Conservation (phyloP, 2,113 vertebrate genomes). For the Macroglossus sobrinus region DNA sequence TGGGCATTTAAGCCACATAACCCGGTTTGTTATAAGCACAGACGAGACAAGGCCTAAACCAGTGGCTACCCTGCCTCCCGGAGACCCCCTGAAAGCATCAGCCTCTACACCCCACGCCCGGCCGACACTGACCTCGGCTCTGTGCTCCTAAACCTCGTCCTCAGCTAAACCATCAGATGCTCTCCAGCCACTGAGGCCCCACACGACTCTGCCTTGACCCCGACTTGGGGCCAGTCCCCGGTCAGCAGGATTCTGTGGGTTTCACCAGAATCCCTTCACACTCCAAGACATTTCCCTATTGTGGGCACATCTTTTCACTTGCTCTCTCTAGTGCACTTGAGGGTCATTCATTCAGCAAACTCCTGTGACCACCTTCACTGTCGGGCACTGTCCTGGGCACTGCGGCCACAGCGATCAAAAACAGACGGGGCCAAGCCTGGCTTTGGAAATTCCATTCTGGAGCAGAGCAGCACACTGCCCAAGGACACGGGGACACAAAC, state of each 20-base stretch:
- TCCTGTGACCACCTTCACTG: not conserved
- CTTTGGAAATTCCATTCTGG: not conserved
- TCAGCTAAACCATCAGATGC: not conserved
- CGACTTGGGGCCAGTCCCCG: not conserved
- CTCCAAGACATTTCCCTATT: not conserved
- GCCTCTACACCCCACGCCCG: accelerated
- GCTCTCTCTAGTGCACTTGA: not conserved
- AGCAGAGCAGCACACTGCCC: accelerated
- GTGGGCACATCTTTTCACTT: not conserved
- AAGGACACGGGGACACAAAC: not conserved
- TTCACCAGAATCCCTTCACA: not conserved
- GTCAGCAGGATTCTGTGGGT: not conserved
- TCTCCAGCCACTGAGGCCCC: not conserved
- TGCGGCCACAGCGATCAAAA: not conserved
- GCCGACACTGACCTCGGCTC: not conserved
- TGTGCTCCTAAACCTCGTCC: not conserved
- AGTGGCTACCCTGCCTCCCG: not conserved
- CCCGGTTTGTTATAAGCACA: not conserved
- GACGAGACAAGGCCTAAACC: not conserved
- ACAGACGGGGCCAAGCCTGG: not conserved
- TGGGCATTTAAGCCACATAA: not conserved
- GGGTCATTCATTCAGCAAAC: not conserved
- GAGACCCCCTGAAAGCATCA: not conserved
- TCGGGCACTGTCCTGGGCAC: not conserved
- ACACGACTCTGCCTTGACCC: not conserved